These are phyloP conservation scores for Grammomys dolichurus DNA, from an alignment of 2,113 vertebrate genomes.

Conservation along the genomic window DNA sequence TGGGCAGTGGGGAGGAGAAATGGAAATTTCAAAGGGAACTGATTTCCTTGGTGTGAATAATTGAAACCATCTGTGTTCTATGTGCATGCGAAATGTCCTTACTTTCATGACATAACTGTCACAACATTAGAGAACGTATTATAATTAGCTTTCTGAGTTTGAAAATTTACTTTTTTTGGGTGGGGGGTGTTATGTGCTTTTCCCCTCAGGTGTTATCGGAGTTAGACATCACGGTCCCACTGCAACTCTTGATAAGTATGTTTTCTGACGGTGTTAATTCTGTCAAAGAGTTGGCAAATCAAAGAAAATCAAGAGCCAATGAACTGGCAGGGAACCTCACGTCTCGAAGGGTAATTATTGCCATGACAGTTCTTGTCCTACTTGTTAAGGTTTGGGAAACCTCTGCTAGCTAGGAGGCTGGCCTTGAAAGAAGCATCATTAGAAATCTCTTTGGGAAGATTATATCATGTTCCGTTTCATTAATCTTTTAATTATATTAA, in stretches of 20 bases:
- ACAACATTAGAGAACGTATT: neutral
- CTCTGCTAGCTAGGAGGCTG: neutral
- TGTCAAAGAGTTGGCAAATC: slow-evolving; percentile 97
- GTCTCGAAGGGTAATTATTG: slow-evolving; percentile 93
- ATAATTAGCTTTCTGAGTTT: slow-evolving; percentile 49
- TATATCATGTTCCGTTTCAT: neutral
- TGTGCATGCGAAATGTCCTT: neutral
- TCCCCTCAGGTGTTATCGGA: slow-evolving; percentile 95
- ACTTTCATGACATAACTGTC: neutral
- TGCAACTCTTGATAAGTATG: slow-evolving; percentile 98
- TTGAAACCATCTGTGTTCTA: slow-evolving; percentile 1
- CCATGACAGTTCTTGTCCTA: slow-evolving; percentile 53
- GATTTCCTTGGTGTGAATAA: neutral
- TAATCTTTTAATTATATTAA: slow-evolving; percentile 42
- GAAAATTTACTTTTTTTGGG: slow-evolving; percentile 64
- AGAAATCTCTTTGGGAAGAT: slow-evolving; percentile 58
- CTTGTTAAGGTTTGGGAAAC: slow-evolving; percentile 62
- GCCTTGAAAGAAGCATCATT: slow-evolving; percentile 29
- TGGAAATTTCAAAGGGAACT: neutral
- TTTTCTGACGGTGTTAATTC: slow-evolving; percentile 99
- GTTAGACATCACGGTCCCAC: slow-evolving; percentile 97
- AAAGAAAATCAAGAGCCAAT: slow-evolving; percentile 93
- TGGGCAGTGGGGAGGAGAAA: neutral
- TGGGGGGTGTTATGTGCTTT: slow-evolving; percentile 50
- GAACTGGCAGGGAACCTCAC: slow-evolving; percentile 93